Evolutionary conservation across 2,113 vertebrate species (phyloP).

Genomic region (Thunnus thynnus): DNA sequence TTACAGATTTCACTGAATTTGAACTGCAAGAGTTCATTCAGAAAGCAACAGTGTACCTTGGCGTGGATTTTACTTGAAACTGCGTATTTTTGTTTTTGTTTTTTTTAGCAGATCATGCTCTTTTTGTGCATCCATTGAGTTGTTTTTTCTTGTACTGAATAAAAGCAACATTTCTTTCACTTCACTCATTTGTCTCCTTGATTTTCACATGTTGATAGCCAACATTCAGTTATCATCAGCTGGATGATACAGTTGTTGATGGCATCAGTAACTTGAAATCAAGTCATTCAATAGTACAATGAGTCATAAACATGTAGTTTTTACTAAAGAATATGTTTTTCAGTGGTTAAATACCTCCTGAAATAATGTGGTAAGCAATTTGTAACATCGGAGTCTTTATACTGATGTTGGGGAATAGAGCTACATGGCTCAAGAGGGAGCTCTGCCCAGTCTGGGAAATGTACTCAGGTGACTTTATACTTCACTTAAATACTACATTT

Average conservation of each 20-base stretch:
- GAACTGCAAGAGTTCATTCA: not conserved
- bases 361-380: too few relatives aligned
- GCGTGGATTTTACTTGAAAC: slow-evolving; percentile 60
- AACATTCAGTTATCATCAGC: not conserved
- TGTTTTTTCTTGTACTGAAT: slow-evolving; percentile 52
- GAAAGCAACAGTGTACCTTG: slow-evolving; percentile 5
- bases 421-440: too few relatives aligned
- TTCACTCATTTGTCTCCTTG: not conserved
- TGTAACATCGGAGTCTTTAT: too few relatives aligned
- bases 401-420: too few relatives aligned
- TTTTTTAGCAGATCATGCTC: slow-evolving; percentile 22
- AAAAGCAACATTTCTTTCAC: slow-evolving; percentile 41
- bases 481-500: too few relatives aligned
- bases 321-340: too few relatives aligned
- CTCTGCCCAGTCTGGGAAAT: too few relatives aligned
- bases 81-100: slow-evolving; percentile 12
- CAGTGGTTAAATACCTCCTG: too few relatives aligned
- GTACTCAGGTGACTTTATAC: too few relatives aligned
- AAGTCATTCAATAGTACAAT: not conserved
- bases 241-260: not conserved
- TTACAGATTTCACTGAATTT: not conserved
- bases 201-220: not conserved
- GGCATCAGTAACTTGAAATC: not conserved
- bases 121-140: slow-evolving; percentile 43
- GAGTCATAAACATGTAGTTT: too few relatives aligned